Evolutionary conservation across 2,888 invertebrate genomes (phyloP).

Genomic region (Exocentrus adspersus): DNA sequence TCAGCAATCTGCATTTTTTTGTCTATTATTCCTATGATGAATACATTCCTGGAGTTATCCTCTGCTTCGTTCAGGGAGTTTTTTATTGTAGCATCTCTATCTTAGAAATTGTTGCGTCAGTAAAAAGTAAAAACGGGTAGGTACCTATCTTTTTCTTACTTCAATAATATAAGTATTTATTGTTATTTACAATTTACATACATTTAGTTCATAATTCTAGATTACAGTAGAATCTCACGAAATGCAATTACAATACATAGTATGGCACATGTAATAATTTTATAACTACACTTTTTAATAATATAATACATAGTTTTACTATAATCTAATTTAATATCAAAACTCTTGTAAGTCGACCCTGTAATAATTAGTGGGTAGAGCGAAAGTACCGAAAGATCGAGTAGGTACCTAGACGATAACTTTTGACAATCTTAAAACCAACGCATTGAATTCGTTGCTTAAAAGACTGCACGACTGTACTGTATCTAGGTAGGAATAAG

Average conservation of each 20-base stretch:
- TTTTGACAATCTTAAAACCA: conserved; percentile 8
- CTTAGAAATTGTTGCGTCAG: too few relatives aligned
- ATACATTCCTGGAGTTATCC: too few relatives aligned
- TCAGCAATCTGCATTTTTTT: too few relatives aligned
- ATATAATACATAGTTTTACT: conserved; percentile 43
- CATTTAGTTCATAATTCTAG: conserved; percentile 48
- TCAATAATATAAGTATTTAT: conserved; percentile 43
- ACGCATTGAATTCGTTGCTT: conserved; percentile 11
- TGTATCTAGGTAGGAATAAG: too few relatives aligned
- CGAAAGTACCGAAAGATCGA: conserved; percentile 44
- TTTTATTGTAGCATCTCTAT: too few relatives aligned
- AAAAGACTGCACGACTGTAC: too few relatives aligned
- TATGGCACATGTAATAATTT: conserved; percentile 58
- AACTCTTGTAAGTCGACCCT: conserved; percentile 39
- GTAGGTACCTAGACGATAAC: conserved; percentile 43
- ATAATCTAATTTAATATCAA: conserved; percentile 38
- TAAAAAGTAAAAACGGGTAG: too few relatives aligned
- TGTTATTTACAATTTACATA: conserved; percentile 59
- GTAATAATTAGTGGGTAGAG: conserved; percentile 42
- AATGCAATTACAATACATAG: conserved; percentile 58
- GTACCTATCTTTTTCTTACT: too few relatives aligned
- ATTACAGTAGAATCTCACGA: conserved; percentile 58
- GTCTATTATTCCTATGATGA: too few relatives aligned
- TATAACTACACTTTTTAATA: conserved; percentile 40
- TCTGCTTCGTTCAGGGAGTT: too few relatives aligned